Base-by-base conservation (phyloP, 2,113 vertebrate species). In the Ailuropoda melanoleuca region DNA sequence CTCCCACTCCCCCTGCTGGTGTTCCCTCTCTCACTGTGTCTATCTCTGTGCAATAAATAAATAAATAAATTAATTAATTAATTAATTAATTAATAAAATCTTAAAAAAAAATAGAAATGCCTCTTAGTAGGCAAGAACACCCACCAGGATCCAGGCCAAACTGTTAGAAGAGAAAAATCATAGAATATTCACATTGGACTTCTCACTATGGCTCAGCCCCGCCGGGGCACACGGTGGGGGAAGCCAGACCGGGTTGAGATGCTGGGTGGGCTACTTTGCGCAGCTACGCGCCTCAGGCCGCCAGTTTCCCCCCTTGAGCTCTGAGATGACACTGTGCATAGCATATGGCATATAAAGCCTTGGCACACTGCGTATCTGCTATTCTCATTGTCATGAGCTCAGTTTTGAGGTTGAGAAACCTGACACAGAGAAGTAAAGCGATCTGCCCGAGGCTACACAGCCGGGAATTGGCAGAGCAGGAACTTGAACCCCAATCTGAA, bases 401-500 rank as follows among this genome's bases (percentile, higher is more conserved):
- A 18, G n/a, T 77, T 93, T 84, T 87, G 89, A 96, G 53, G 48
- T 37, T 9, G 12, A 96, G 93, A 92, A 92, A 92, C 29, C 64
- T 86, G 64, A 85, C 83, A 37, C 46, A 77, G 62, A 93, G 81
- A 93, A 13, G n/a, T 46, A 34, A 81, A 78, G 29, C 58, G 24
- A 62, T 43, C 87, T 94, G 4, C 21, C 18, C n/a, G 56, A 75
- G 50, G 78, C 48, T 55, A 62, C 88, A 78, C 60, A 70, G 72
- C 56, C 46, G 24, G 68, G 46, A 26, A 23, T 1, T 31, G 26
- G 29, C 50, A 87, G 74, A 46, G 43, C 19, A 64, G 37, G 72
- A 88, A 83, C 31, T 72, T 92, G 74, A 88, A 66, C 34, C 24
- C 34, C 77, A 56, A 43, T 46, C 43, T 43, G 85, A 88, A 39